These are phyloP conservation scores for Schrankia costaestrigalis DNA, from an alignment of 2,888 invertebrate genomes.

Conservation along the genomic window DNA sequence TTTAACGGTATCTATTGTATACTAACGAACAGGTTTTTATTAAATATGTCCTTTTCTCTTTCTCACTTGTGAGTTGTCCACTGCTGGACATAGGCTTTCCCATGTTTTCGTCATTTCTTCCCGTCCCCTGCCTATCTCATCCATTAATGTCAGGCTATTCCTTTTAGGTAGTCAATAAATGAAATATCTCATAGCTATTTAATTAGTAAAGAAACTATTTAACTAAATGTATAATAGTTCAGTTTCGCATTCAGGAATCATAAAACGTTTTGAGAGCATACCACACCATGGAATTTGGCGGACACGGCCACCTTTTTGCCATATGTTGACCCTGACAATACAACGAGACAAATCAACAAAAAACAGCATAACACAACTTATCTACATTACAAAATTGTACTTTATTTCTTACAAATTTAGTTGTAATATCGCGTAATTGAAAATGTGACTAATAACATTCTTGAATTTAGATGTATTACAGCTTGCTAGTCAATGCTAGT, in stretches of 20 bases:
- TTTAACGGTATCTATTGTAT: too few relatives aligned
- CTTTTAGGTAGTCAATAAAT: too few relatives aligned
- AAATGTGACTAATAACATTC: conserved; percentile 38
- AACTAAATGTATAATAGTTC: too few relatives aligned
- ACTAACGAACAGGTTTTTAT: too few relatives aligned
- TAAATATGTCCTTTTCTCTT: too few relatives aligned
- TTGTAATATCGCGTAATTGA: conserved; percentile 21
- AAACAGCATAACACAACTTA: conserved; percentile 20
- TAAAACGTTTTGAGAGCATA: conserved; percentile 27
- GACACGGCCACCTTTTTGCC: conserved; percentile 61
- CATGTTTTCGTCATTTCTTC: too few relatives aligned
- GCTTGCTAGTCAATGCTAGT: conserved; percentile 39
- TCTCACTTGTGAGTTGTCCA: too few relatives aligned
- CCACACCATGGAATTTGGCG: conserved; percentile 58
- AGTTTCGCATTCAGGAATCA: conserved; percentile 17
- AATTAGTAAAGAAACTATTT: too few relatives aligned
- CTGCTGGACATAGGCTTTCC: too few relatives aligned
- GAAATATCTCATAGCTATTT: too few relatives aligned
- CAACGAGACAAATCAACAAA: conserved; percentile 38
- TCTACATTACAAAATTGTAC: conserved; percentile 9
- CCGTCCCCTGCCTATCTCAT: too few relatives aligned
- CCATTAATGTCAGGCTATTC: too few relatives aligned
- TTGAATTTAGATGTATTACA: conserved; percentile 11
- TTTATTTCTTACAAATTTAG: conserved; percentile 9
- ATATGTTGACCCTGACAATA: conserved; percentile 78